Evolutionary conservation across 2,888 invertebrate species (phyloP), one percentile per base, ranked within the genome.

Genomic region (Tetranychus truncatus): DNA sequence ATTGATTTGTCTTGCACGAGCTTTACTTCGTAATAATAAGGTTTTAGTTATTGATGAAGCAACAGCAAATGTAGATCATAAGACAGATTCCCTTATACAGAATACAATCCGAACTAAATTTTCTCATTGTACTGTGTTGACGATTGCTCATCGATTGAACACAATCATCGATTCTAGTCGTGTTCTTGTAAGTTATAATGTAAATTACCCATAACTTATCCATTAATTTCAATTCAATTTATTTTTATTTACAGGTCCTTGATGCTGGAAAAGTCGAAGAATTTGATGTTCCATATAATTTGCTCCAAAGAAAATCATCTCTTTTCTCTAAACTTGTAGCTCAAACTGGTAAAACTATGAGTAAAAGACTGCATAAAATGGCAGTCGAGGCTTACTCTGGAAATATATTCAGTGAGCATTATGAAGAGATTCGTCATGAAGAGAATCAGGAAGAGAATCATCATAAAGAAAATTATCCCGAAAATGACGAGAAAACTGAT

Each of bases 81-180:
- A 75, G n/a, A 79, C 79, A 2, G 79, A 79, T 74, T 72, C 87
- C 72, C 85, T 93, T 76, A 93, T 94, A 80, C 93, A 93, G 82
- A 86, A 86, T 81, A 91, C 92, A 0, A 92, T 94, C 76, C 85
- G 92, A 75, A 86, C 85, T 69, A 89, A 90, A 80, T 94, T 94
- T 81, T 20, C 34, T 6, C 84, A 88, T 24, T 93, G 92, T 82
- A 79, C 79, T 34, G 77, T 78, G 7, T 65, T 79, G 24, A 79
- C 79, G 2, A 79, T 79, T 74, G 78, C 78, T 21, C 78, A 79
- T 73, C 66, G 95, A 71, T 85, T 95, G 55, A 89, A 94, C 82
- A 95, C 94, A 0, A 90, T 95, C 78, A 93, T 95, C 89, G 94
- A 95, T 83, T 91, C 91, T 0, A 91, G 93, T 84, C 87, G 89